Percentiles rank a stretch among this genome's conserved stretches.
phyloP scores from a whole-genome alignment of 2,797 vertebrate genomes.

The Phoxinus dragarum region DNA sequence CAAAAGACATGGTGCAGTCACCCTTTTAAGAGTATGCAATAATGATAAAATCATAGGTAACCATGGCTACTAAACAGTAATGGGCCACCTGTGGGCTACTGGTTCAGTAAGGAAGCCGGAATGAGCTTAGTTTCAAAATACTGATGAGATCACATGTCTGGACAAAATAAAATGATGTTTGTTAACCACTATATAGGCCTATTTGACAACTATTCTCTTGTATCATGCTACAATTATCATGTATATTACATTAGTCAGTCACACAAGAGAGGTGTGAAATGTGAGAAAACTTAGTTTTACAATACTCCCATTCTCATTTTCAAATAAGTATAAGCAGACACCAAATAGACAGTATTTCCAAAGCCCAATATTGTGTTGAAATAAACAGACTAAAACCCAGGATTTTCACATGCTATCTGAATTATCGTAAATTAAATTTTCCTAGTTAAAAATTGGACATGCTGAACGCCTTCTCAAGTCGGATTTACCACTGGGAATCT shows the following conservation, averaged over 20 bases:
- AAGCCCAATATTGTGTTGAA: neutral
- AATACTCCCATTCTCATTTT: neutral
- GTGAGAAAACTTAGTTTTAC: neutral
- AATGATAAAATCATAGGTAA: slow-evolving; percentile 29
- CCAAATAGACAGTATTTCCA: neutral
- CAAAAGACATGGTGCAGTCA: slow-evolving; percentile 22
- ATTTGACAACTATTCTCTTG: neutral
- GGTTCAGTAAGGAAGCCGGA: slow-evolving; percentile 24
- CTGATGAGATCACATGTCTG: neutral
- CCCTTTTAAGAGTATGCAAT: slow-evolving; percentile 33
- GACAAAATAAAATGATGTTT: neutral
- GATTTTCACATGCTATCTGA: neutral
- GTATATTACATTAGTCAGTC: neutral
- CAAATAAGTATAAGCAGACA: neutral
- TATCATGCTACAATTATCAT: neutral
- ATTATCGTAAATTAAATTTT: neutral
- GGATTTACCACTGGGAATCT: no score
- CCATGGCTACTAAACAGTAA: slow-evolving; percentile 32
- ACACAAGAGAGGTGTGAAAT: neutral
- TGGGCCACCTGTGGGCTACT: slow-evolving; percentile 34
- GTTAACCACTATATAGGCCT: neutral
- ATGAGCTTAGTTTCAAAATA: slow-evolving; percentile 15
- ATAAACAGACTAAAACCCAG: neutral
- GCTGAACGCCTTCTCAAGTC: no score
- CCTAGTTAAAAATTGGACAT: no score